These are phyloP conservation scores for Delphinus delphis DNA, from an alignment of 2,113 vertebrate species.

Conservation along the genomic window DNA sequence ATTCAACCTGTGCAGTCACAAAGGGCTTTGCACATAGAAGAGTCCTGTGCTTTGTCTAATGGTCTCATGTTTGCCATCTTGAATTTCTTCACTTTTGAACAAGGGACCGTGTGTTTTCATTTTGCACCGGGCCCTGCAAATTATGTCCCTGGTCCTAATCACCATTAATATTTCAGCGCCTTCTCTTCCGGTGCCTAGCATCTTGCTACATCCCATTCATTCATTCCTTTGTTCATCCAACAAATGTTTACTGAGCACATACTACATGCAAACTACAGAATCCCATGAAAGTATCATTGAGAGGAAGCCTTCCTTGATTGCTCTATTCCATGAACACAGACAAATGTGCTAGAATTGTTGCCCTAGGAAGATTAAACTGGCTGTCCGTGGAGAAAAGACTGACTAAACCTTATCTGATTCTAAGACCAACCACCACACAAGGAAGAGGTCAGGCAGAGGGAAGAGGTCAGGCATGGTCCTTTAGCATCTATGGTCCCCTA, in stretches of 20 bases:
- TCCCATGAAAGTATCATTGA: neutral
- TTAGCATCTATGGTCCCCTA: accelerated
- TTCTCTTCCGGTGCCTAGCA: neutral
- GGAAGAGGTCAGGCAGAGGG: neutral
- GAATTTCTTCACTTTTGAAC: neutral
- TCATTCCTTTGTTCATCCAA: neutral
- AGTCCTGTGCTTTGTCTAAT: neutral
- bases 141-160: neutral
- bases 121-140: neutral
- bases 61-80: neutral
- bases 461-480: neutral
- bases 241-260: neutral
- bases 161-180: neutral
- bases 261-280: neutral
- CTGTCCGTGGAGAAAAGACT: neutral
- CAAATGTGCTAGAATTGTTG: neutral
- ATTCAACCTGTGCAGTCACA: neutral
- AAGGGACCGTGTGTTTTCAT: neutral
- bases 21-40: neutral
- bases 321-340: neutral
- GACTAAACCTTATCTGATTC: neutral
- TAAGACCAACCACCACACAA: neutral
- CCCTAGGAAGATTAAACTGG: neutral
- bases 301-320: neutral
- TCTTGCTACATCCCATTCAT: neutral